A percentile compares a stretch with the other conserved stretches of the same genome.
These are phyloP conservation scores for Trichonephila inaurata DNA, from an alignment of 1,140 invertebrate species.

Conservation along the genomic window DNA sequence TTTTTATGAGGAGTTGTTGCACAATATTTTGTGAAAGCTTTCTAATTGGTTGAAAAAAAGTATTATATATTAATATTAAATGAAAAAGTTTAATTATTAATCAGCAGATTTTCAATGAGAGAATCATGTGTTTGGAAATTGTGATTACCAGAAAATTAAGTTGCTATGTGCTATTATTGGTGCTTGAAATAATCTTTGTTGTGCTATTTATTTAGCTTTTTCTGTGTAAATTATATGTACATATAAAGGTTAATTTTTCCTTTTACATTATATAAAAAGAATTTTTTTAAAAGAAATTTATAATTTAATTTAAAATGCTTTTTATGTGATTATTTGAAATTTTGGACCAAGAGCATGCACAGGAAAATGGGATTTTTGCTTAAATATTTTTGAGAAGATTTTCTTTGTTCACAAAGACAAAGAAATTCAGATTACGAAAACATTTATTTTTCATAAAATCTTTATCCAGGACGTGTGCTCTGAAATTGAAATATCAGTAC, in stretches of 20 bases:
- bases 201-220: conserved; percentile 10
- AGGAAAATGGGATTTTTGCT: too few relatives aligned
- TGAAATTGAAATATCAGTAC: not conserved
- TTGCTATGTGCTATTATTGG: conserved; percentile 6
- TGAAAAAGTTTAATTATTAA: conserved; percentile 16
- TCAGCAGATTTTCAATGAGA: too few relatives aligned
- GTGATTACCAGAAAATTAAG: not conserved
- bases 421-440: too few relatives aligned
- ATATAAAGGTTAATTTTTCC: not conserved
- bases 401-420: too few relatives aligned
- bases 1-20: not conserved
- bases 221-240: not conserved
- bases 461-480: not conserved
- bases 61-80: not conserved
- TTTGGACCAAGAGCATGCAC: too few relatives aligned
- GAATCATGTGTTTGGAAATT: not conserved
- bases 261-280: too few relatives aligned
- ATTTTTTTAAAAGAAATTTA: too few relatives aligned
- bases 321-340: too few relatives aligned
- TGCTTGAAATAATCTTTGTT: conserved; percentile 18
- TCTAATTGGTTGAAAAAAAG: not conserved
- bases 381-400: too few relatives aligned
- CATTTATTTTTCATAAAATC: not conserved
- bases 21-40: conserved; percentile 17
- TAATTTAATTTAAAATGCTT: too few relatives aligned